phyloP scores from a whole-genome alignment of 2,113 vertebrate species.

The Ptilorrhoa leucosticta region DNA sequence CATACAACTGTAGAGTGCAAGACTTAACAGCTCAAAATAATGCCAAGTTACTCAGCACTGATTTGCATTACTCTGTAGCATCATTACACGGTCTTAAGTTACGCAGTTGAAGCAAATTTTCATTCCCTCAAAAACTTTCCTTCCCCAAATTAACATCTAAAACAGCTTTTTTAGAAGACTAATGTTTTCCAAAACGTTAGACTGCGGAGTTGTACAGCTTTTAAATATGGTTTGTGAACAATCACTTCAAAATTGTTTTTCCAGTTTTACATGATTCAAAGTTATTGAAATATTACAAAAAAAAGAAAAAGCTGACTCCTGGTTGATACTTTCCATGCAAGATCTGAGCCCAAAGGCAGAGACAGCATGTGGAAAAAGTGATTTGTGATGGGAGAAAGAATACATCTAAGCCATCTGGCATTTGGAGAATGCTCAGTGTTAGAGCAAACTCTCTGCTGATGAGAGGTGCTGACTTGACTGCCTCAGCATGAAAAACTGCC shows the following conservation, averaged over 20 bases:
- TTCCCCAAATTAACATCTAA: neutral
- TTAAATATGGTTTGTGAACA: neutral
- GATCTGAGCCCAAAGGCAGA: neutral
- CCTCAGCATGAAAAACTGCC: neutral
- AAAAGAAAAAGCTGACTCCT: neutral
- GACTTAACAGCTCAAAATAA: neutral
- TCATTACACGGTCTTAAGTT: neutral
- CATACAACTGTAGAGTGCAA: neutral
- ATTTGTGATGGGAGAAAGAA: neutral
- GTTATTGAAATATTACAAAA: neutral
- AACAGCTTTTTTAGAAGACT: neutral
- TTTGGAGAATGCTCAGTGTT: neutral
- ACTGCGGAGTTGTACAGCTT: neutral
- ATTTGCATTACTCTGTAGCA: neutral
- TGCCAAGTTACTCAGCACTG: neutral
- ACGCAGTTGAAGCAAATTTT: neutral
- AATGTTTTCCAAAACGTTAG: neutral
- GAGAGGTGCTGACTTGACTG: neutral
- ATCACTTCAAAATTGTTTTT: neutral
- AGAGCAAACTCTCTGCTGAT: neutral
- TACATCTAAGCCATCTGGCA: conserved; percentile 8
- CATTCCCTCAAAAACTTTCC: neutral
- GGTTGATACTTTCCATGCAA: neutral
- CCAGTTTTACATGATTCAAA: neutral
- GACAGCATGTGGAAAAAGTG: conserved; percentile 1